Conservation (phyloP, 2,797 vertebrate species). For the Loris lydekkerianus region DNA sequence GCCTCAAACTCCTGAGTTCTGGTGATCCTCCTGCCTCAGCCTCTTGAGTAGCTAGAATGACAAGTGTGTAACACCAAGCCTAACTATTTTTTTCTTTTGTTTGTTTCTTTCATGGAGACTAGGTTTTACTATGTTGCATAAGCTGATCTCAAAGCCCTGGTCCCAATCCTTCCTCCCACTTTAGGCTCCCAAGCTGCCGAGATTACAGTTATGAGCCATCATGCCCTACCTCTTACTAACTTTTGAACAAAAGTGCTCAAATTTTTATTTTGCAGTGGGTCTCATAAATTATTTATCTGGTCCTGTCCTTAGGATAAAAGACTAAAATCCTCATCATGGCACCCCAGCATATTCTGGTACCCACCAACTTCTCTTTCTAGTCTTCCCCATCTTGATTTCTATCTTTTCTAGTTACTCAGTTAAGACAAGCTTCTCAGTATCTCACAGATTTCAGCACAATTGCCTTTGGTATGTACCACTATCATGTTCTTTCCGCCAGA, state of each 20-base stretch:
- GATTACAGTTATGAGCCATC: background rate
- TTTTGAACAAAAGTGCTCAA: background rate
- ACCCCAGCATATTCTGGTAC: background rate
- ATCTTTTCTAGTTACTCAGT: background rate
- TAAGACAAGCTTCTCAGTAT: background rate
- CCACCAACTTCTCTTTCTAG: background rate
- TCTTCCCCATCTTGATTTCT: background rate
- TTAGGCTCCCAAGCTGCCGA: background rate
- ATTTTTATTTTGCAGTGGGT: constrained; percentile 1
- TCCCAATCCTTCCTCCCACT: background rate
- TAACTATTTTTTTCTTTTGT: background rate
- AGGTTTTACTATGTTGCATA: background rate
- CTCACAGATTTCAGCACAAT: background rate
- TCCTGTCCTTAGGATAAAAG: background rate
- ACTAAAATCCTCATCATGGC: background rate
- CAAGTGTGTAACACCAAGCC: background rate
- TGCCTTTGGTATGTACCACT: background rate
- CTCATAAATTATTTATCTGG: background rate
- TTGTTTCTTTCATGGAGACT: background rate
- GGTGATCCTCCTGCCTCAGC: background rate
- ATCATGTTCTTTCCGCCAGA: background rate
- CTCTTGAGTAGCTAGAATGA: background rate
- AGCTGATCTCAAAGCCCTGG: background rate
- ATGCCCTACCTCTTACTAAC: background rate
- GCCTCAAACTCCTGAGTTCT: background rate